phyloP scores from a whole-genome alignment of 2,888 invertebrate genomes.

The Drosophila neotestacea region DNA sequence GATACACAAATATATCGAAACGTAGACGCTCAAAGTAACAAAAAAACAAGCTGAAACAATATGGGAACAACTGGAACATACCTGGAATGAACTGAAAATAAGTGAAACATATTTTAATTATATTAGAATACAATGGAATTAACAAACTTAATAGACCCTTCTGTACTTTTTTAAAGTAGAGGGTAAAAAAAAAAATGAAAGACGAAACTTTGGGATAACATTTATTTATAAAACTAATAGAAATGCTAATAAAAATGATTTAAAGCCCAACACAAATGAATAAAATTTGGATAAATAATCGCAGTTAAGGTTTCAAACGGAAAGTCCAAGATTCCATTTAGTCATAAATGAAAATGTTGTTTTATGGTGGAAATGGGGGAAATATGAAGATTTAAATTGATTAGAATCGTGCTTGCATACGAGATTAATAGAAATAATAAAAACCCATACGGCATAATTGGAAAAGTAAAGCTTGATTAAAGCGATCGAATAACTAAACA shows the following conservation, averaged over 20 bases:
- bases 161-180: too few species aligned
- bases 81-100: not conserved
- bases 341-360: conserved; percentile 5
- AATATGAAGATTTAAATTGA: not conserved
- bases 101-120: not conserved
- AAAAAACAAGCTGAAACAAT: not conserved
- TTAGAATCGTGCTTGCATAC: not conserved
- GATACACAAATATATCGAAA: not conserved
- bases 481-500: not conserved
- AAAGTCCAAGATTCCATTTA: not conserved
- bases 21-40: not conserved
- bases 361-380: not conserved
- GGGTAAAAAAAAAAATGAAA: too few species aligned
- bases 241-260: not conserved
- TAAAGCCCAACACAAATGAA: not conserved
- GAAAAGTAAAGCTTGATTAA: conserved; percentile 1
- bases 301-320: not conserved
- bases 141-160: not conserved
- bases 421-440: not conserved
- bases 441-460: not conserved
- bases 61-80: not conserved
- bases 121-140: not conserved
- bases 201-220: too few species aligned
- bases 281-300: not conserved
- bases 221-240: not conserved